A percentile compares a stretch with the other conserved stretches of the same genome.
Conservation (phyloP, 1,140 invertebrate species). For the Euura saliciscinereae region DNA sequence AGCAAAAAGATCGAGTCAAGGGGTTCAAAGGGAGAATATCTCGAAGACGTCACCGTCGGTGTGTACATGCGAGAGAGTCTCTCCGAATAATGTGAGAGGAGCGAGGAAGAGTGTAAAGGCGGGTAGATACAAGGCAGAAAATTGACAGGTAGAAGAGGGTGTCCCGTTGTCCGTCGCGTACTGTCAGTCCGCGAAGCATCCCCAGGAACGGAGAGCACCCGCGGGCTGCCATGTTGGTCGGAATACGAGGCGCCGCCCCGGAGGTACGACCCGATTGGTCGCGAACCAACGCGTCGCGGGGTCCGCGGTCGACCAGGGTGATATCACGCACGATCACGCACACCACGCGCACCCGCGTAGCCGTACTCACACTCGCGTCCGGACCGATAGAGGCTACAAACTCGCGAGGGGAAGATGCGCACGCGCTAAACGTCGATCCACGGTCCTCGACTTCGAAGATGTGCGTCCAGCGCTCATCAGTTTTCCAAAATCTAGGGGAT, state of each 20-base stretch:
- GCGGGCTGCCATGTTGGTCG: conserved; percentile 51
- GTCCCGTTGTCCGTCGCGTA: background rate
- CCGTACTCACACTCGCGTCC: background rate
- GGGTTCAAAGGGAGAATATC: too few species aligned
- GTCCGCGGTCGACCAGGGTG: background rate
- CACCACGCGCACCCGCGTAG: background rate
- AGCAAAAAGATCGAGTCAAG: too few species aligned
- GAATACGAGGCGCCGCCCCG: conserved; percentile 49
- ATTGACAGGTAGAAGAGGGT: conserved; percentile 7
- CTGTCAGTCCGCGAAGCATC: background rate
- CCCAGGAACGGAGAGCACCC: background rate
- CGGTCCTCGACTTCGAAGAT: background rate
- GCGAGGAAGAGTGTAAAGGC: too few species aligned
- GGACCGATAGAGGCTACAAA: background rate
- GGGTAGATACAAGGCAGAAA: background rate
- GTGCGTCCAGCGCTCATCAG: background rate
- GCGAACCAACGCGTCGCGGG: conserved; percentile 24
- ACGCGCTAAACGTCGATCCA: background rate
- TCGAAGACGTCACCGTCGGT: too few species aligned
- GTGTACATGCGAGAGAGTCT: too few species aligned
- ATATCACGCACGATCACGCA: background rate
- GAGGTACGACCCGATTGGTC: conserved; percentile 42
- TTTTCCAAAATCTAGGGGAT: background rate
- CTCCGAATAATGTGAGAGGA: too few species aligned
- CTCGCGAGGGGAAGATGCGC: background rate